Conservation (phyloP, 2,888 invertebrate species). For the Molorchus minor region DNA sequence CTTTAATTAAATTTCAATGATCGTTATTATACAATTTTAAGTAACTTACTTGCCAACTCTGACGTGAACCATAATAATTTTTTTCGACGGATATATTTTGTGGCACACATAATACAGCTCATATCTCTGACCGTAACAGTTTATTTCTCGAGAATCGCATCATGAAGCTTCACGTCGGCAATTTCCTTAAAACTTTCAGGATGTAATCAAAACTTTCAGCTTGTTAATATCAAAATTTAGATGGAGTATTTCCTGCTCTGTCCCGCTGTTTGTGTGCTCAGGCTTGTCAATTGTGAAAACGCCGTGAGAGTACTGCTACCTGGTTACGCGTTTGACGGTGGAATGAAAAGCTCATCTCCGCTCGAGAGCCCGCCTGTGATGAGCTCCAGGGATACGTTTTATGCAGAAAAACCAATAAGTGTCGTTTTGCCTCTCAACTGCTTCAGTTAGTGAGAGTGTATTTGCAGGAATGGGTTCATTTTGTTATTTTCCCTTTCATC, state of each 20-base stretch:
- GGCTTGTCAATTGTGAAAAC: constrained; percentile 13
- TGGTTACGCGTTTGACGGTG: neutral
- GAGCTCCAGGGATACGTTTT: too few relatives aligned
- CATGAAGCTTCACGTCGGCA: neutral
- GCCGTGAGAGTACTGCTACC: constrained; percentile 2
- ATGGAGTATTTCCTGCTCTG: constrained; percentile 18
- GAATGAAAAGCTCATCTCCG: constrained; percentile 16
- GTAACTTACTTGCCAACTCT: too few relatives aligned
- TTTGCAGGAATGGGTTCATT: too few relatives aligned
- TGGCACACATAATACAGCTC: too few relatives aligned
- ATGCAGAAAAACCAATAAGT: too few relatives aligned
- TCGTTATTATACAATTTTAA: too few relatives aligned
- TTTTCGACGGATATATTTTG: too few relatives aligned
- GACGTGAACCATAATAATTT: too few relatives aligned
- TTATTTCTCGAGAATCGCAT: neutral
- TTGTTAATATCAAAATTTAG: constrained; percentile 14
- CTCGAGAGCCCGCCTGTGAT: constrained; percentile 4
- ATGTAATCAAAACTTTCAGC: constrained; percentile 17
- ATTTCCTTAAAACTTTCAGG: constrained; percentile 13
- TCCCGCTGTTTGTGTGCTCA: constrained; percentile 7
- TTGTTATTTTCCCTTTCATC: too few relatives aligned
- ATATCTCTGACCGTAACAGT: constrained; percentile 1
- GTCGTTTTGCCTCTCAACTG: too few relatives aligned
- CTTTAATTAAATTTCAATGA: too few relatives aligned
- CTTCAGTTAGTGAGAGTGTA: too few relatives aligned